Evolutionary conservation across 92 coral and sea anemone species (phyloP).

Genomic region (Epizoanthus ramosus): DNA sequence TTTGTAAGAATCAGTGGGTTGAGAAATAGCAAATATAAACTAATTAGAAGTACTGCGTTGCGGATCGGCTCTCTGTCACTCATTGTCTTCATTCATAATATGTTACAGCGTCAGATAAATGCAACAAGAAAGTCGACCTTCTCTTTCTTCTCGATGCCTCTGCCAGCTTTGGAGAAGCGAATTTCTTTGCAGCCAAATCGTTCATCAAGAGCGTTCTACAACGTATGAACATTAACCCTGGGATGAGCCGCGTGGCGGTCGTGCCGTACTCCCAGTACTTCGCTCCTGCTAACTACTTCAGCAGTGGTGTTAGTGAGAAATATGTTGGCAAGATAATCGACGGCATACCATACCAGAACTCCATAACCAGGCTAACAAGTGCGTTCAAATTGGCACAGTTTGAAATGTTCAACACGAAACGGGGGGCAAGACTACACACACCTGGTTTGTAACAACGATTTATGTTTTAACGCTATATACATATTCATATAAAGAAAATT

Average conservation of each 20-base stretch:
- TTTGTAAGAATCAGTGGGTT: no score
- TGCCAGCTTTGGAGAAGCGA: constrained; percentile 25
- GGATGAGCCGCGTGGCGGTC: constrained; percentile 31
- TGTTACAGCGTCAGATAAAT: constrained; percentile 14
- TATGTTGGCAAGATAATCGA: constrained; percentile 13
- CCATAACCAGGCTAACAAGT: constrained; percentile 5
- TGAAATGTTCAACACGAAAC: constrained; percentile 3
- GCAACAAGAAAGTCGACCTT: constrained; percentile 38
- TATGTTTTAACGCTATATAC: no score
- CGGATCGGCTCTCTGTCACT: no score
- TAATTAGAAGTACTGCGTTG: no score
- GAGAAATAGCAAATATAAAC: no score
- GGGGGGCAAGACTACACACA: constrained; percentile 28
- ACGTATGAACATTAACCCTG: constrained; percentile 8
- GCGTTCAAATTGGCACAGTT: constrained; percentile 7
- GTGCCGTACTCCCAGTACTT: constrained; percentile 30
- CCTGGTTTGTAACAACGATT: background rate
- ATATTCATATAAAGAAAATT: no score
- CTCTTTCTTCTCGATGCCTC: constrained; percentile 39
- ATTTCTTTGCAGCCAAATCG: constrained; percentile 19
- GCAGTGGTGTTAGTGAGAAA: constrained; percentile 18
- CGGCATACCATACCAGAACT: constrained; percentile 1
- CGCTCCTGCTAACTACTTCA: constrained; percentile 31
- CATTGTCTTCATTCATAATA: no score
- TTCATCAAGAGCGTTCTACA: constrained; percentile 19